Evolutionary conservation across 1,140 invertebrate species (phyloP), one percentile per base, ranked within the genome.

Genomic region (Scylla paramamosain): DNA sequence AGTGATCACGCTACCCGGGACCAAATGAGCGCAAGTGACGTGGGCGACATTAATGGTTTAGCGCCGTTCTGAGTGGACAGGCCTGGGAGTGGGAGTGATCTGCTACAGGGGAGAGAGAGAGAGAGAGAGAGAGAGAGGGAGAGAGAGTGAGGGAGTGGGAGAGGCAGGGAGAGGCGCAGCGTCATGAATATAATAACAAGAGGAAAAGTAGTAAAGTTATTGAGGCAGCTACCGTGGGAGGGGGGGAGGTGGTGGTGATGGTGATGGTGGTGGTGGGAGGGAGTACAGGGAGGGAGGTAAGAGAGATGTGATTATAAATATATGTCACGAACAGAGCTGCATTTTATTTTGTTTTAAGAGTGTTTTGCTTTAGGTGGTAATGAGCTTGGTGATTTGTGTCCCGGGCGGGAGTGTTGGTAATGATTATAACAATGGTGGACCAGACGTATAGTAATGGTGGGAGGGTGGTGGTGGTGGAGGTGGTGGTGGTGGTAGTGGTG

Each of bases 231-330:
- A n/a, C 10, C 16, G n/a, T n/a, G 67, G 67, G 67, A n/a, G 20
- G 67, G 1, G 10, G 6, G 67, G 67, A n/a, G n/a, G 16, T 25
- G 20, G 67, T 12, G 67, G n/a, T 39, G 39, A n/a, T 20, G 67
- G 67, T 39, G 39, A 6, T 77, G 20, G 67, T 12, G 67, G n/a
- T 39, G 39, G 20, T 20, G 67, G 67, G 20, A 77, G 67, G 67
- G n/a, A 77, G 8, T 7, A n/a, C 0, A n/a, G n/a, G 20, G 20
- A 77, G 67, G 67, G 67, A 77, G n/a, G 67, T n/a, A n/a, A 77
- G 67, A n/a, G n/a, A 77, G 67, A 77, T 77, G 67, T 77, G 67
- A 77, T 77, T n/a, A 77, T 77, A 77, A 77, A 77, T 77, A 77
- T 77, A n/a, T 77, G n/a, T 77, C 67, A 77, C 16, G 20, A 25